Percentiles rank a stretch among this genome's conserved stretches.
Evolutionary conservation across 1,140 invertebrate genomes (phyloP).

Genomic region (Brachionus rotundiformis): DNA sequence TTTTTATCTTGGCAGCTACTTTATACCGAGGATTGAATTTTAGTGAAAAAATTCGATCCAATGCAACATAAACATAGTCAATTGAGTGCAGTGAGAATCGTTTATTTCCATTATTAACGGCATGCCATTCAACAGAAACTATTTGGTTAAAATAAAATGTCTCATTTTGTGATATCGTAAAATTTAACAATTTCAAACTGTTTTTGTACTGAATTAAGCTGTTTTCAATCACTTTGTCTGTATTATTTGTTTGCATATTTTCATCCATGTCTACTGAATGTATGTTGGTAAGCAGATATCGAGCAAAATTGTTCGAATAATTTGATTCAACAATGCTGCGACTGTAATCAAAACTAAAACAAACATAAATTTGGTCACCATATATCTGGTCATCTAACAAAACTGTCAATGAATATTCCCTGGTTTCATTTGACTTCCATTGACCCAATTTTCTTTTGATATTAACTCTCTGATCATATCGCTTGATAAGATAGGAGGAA

Average conservation of each 20-base stretch:
- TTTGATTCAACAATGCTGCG: not conserved
- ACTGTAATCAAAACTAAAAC: not conserved
- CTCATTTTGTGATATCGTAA: not conserved
- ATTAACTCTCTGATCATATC: not conserved
- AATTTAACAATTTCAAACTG: not conserved
- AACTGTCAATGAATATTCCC: not conserved
- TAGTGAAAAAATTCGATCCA: not conserved
- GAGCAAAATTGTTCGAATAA: not conserved
- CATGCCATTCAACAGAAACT: not conserved
- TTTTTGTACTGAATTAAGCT: not conserved
- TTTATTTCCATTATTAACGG: not conserved
- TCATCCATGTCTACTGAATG: too few relatives aligned
- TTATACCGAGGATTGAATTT: not conserved
- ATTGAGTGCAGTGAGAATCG: not conserved
- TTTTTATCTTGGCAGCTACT: not conserved
- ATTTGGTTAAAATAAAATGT: not conserved
- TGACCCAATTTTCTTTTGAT: not conserved
- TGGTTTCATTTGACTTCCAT: not conserved
- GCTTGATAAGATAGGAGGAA: not conserved
- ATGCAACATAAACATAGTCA: not conserved
- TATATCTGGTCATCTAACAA: not conserved
- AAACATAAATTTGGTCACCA: not conserved
- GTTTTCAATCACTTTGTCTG: too few relatives aligned
- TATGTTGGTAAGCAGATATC: not conserved
- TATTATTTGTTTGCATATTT: too few relatives aligned